These are phyloP conservation scores for Ophiothrix spiculata DNA, from an alignment of 35 echinoderm and acorn worm genomes.

Conservation along the genomic window DNA sequence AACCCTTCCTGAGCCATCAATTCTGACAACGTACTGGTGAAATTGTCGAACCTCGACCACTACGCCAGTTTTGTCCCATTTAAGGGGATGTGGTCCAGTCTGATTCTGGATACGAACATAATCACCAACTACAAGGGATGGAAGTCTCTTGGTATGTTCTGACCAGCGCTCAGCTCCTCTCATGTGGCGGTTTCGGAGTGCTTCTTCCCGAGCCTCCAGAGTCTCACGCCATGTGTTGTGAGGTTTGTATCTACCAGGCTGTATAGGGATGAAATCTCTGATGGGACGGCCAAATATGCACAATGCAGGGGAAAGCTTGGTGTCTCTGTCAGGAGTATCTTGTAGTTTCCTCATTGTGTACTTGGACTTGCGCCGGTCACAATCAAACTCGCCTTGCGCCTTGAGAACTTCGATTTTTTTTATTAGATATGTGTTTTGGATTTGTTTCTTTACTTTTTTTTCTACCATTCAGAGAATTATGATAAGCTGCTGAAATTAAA, in stretches of 20 bases:
- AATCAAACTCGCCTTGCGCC: too few relatives aligned
- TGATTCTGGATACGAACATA: conserved; percentile 34
- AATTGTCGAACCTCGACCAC: conserved; percentile 45
- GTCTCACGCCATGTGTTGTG: conserved; percentile 38
- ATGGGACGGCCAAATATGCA: conserved; percentile 38
- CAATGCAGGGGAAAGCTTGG: conserved; percentile 35
- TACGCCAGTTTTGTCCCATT: conserved; percentile 44
- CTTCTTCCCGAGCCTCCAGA: conserved; percentile 6
- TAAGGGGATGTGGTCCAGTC: conserved; percentile 4
- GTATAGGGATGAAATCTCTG: conserved; percentile 39
- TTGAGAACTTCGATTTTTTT: too few relatives aligned
- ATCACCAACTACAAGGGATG: neutral
- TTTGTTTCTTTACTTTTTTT: too few relatives aligned
- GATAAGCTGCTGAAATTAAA: too few relatives aligned
- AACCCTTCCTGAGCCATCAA: too few relatives aligned
- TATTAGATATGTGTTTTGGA: too few relatives aligned
- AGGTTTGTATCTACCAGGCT: conserved; percentile 24
- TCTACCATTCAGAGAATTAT: too few relatives aligned
- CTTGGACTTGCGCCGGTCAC: too few relatives aligned
- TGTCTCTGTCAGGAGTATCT: conserved; percentile 45
- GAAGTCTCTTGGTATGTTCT: neutral
- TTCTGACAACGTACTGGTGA: too few relatives aligned
- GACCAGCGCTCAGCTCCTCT: neutral
- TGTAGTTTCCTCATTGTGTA: too few relatives aligned
- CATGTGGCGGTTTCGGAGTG: conserved; percentile 28